These are phyloP conservation scores for Notarius quadriscutis DNA, from an alignment of 2,113 vertebrate species.

Conservation along the genomic window DNA sequence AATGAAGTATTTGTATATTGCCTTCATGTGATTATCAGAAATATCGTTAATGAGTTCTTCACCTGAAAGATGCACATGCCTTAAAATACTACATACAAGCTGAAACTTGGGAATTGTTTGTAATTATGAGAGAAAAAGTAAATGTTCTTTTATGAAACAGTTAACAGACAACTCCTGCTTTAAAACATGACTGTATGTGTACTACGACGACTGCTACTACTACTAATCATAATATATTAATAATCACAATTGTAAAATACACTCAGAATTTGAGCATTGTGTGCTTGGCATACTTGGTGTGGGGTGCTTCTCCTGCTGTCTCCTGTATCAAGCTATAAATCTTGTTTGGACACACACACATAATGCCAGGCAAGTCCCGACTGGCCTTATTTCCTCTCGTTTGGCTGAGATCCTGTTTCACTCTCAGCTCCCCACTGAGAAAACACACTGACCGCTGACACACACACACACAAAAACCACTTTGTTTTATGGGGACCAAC, in stretches of 20 bases:
- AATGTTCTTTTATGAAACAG: not conserved
- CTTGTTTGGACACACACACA: slow-evolving; percentile 22
- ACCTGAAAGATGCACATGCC: too few relatives aligned
- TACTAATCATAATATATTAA: not conserved
- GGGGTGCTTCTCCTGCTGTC: not conserved
- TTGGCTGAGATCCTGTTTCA: slow-evolving; percentile 22
- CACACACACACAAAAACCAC: not conserved
- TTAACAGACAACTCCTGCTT: not conserved
- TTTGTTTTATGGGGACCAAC: not conserved
- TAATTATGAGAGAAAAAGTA: not conserved
- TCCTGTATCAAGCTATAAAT: slow-evolving; percentile 22
- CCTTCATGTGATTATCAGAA: too few relatives aligned
- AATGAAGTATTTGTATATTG: too few relatives aligned
- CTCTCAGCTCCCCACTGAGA: slow-evolving; percentile 10
- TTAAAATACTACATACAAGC: too few relatives aligned
- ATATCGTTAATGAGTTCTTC: too few relatives aligned
- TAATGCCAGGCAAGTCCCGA: slow-evolving; percentile 8
- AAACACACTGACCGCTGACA: slow-evolving; percentile 1
- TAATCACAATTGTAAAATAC: not conserved
- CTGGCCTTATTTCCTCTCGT: slow-evolving; percentile 10
- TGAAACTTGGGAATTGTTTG: too few relatives aligned
- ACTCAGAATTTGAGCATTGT: not conserved
- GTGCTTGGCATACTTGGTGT: not conserved
- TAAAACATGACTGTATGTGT: not conserved
- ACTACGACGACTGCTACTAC: not conserved